phyloP scores from a whole-genome alignment of 2,888 invertebrate species.

The Drosophila testacea region DNA sequence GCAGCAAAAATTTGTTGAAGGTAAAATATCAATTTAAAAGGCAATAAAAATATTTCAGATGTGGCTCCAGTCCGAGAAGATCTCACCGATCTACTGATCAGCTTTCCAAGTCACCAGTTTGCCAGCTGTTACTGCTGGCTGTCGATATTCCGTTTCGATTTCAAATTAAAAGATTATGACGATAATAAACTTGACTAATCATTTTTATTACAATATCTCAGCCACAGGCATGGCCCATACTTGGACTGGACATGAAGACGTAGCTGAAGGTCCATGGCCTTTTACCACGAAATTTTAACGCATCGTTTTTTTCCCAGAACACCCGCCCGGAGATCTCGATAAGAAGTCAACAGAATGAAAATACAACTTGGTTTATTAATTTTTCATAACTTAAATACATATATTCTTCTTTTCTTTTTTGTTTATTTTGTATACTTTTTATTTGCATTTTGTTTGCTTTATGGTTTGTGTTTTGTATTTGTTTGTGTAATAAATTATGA shows the following conservation, averaged over 20 bases:
- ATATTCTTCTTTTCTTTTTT: slow-evolving; percentile 41
- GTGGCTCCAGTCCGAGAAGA: slow-evolving; percentile 14
- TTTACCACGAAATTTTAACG: slow-evolving; percentile 64
- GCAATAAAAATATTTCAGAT: slow-evolving; percentile 76
- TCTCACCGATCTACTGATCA: slow-evolving; percentile 14
- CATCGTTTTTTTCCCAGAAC: slow-evolving; percentile 64
- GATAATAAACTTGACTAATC: slow-evolving; percentile 81
- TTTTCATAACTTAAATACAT: slow-evolving; percentile 81
- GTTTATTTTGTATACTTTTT: slow-evolving; percentile 54
- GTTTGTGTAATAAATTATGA: slow-evolving; percentile 74
- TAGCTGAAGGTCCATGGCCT: slow-evolving; percentile 47
- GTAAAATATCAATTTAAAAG: slow-evolving; percentile 75
- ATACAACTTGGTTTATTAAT: slow-evolving; percentile 69
- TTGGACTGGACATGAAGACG: slow-evolving; percentile 15
- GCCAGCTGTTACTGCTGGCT: slow-evolving; percentile 27
- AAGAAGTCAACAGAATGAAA: slow-evolving; percentile 52
- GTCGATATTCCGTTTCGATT: slow-evolving; percentile 77
- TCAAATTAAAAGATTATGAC: slow-evolving; percentile 80
- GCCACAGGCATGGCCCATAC: slow-evolving; percentile 38
- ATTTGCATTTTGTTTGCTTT: slow-evolving; percentile 58
- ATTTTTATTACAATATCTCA: slow-evolving; percentile 74
- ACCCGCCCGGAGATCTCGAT: slow-evolving; percentile 50
- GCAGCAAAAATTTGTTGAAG: slow-evolving; percentile 69
- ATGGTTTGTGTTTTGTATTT: slow-evolving; percentile 31
- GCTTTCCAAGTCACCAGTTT: slow-evolving; percentile 15